Conservation (phyloP, 2,797 vertebrate species). For the Enteromius anoplus region DNA sequence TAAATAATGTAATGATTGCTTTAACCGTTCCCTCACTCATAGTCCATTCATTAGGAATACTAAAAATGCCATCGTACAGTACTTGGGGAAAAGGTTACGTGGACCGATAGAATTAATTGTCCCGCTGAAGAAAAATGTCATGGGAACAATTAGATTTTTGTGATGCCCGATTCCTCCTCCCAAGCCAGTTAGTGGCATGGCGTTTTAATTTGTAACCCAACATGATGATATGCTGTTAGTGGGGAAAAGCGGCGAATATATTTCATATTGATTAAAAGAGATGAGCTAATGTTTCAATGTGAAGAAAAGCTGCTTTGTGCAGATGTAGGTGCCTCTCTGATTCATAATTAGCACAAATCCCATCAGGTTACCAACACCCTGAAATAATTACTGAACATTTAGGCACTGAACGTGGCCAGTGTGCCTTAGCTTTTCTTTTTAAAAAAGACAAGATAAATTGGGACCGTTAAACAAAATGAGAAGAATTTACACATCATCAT, state of each 20-base stretch:
- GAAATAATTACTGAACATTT: background rate
- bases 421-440: background rate
- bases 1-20: conserved; percentile 83
- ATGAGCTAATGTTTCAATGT: conserved; percentile 41
- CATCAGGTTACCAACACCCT: background rate
- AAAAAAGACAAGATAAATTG: too few species aligned
- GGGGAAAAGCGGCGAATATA: conserved; percentile 74
- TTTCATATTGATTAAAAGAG: conserved; percentile 79
- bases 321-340: background rate
- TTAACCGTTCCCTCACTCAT: conserved; percentile 70
- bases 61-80: conserved; percentile 79
- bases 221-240: conserved; percentile 78
- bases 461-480: too few species aligned
- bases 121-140: conserved; percentile 79
- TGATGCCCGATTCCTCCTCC: conserved; percentile 75
- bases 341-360: conserved; percentile 26
- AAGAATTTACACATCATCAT: too few species aligned
- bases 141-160: conserved; percentile 81
- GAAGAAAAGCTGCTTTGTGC: conserved; percentile 39
- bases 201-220: conserved; percentile 85
- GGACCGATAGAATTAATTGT: conserved; percentile 85
- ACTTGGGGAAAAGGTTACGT: conserved; percentile 80
- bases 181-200: conserved; percentile 73
- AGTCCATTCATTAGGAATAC: conserved; percentile 78
- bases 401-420: background rate